phyloP scores from a whole-genome alignment of 2,113 vertebrate genomes.

The Apteryx mantelli region DNA sequence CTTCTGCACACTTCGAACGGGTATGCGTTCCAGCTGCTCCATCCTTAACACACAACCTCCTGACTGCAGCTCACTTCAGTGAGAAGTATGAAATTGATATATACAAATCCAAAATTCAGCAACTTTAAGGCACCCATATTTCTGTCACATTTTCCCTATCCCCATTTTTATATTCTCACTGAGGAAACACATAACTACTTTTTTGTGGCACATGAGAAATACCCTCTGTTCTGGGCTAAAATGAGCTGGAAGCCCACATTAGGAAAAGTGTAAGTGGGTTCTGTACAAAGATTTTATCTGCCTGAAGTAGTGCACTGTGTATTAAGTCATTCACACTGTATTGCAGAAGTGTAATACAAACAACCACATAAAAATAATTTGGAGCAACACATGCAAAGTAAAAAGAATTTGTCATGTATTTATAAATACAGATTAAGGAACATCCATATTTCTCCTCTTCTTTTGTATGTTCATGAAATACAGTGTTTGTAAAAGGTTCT shows the following conservation, averaged over 20 bases:
- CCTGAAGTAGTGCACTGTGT: background rate
- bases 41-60: background rate
- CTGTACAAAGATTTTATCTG: background rate
- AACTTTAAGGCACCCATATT: accelerated
- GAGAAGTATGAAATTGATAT: background rate
- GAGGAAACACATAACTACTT: background rate
- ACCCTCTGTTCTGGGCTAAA: background rate
- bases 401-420: background rate
- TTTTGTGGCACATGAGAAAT: background rate
- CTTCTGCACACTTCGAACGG: background rate
- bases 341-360: background rate
- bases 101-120: background rate
- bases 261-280: background rate
- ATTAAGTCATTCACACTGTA: background rate
- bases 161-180: background rate
- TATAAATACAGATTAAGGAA: background rate
- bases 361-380: background rate
- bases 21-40: background rate
- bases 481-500: background rate
- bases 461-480: background rate
- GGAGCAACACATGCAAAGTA: background rate
- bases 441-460: background rate
- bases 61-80: background rate
- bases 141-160: background rate
- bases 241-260: background rate